Conservation (phyloP, 1,140 invertebrate species). For the Bombus sibiricus region DNA sequence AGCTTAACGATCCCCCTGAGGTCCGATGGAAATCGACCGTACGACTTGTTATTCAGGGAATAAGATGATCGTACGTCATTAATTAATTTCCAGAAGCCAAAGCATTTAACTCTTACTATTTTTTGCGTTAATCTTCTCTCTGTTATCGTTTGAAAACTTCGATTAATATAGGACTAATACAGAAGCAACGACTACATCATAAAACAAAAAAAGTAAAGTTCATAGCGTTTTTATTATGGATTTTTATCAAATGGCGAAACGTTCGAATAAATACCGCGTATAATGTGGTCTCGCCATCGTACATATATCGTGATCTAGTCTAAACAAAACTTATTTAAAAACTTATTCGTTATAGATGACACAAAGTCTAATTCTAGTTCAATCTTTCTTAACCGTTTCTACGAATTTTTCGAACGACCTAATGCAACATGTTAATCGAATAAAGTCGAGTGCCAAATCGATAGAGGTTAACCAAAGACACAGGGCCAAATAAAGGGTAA, state of each 20-base stretch:
- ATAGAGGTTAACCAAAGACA: not conserved
- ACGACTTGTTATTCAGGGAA: slow-evolving; percentile 13
- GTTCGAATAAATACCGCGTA: not conserved
- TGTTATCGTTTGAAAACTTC: not conserved
- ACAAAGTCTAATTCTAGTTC: too few species aligned
- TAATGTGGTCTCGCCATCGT: not conserved
- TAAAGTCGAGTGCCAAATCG: not conserved
- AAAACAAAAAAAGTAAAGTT: too few species aligned
- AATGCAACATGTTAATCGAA: not conserved
- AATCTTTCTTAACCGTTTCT: too few species aligned
- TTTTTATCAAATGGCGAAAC: too few species aligned
- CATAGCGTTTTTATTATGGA: too few species aligned
- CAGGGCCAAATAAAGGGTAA: not conserved
- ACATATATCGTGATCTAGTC: too few species aligned
- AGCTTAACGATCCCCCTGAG: slow-evolving; percentile 22
- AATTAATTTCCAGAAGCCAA: not conserved
- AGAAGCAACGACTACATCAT: not conserved
- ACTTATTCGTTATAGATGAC: too few species aligned
- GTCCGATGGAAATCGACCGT: slow-evolving; percentile 22
- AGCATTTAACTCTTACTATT: not conserved
- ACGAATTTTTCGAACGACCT: too few species aligned
- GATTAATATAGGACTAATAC: not conserved
- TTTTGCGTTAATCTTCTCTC: not conserved
- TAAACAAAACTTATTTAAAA: too few species aligned
- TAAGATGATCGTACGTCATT: slow-evolving; percentile 6